Evolutionary conservation across 1,140 invertebrate genomes (phyloP).

Genomic region (Diorhabda sublineata): DNA sequence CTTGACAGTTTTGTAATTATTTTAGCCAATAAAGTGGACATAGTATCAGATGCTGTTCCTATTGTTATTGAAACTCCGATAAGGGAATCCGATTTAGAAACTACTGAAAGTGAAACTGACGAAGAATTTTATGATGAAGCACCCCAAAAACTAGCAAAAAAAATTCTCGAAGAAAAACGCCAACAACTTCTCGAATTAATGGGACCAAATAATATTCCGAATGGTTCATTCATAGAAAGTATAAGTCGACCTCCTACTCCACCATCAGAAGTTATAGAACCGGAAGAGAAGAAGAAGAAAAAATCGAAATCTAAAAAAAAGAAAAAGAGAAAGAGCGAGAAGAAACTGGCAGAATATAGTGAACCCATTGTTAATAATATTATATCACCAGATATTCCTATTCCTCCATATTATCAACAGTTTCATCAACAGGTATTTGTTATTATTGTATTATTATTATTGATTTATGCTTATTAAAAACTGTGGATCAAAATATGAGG

Average conservation of each 20-base stretch:
- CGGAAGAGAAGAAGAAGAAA: conserved; percentile 43
- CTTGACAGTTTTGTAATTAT: not conserved
- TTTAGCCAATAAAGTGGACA: conserved; percentile 39
- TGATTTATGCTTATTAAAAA: too few species aligned
- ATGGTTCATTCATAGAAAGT: conserved; percentile 46
- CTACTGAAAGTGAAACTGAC: conserved; percentile 76
- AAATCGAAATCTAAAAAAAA: conserved; percentile 57
- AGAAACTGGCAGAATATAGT: conserved; percentile 20
- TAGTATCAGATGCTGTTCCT: conserved; percentile 49
- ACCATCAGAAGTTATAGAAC: conserved; percentile 40
- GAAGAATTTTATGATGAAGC: conserved; percentile 82
- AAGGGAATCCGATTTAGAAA: conserved; percentile 76
- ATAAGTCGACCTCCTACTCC: conserved; percentile 57
- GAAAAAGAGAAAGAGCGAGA: conserved; percentile 50
- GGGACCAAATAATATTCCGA: conserved; percentile 44
- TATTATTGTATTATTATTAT: too few species aligned
- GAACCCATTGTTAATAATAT: conserved; percentile 40
- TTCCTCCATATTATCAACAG: conserved; percentile 17
- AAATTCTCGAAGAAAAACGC: conserved; percentile 67
- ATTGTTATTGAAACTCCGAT: conserved; percentile 51
- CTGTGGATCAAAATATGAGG: too few species aligned
- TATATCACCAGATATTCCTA: conserved; percentile 19
- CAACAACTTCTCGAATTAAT: conserved; percentile 62
- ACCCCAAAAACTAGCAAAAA: conserved; percentile 66
- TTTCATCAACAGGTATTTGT: conserved; percentile 2